phyloP scores from a whole-genome alignment of 2,888 invertebrate genomes.

The Ophraella communa region DNA sequence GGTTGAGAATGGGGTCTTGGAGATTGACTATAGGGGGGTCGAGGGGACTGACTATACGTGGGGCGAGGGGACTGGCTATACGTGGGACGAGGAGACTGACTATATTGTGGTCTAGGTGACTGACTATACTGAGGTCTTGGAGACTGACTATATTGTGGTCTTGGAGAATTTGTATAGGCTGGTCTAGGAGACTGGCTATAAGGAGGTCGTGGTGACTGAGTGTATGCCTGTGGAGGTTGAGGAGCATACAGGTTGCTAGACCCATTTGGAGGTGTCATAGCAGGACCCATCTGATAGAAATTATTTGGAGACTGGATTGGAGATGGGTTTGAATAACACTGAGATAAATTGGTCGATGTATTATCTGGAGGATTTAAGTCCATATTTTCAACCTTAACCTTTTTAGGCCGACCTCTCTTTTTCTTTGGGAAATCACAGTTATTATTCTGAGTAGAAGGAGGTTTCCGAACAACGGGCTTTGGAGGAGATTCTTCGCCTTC shows the following conservation, averaged over 20 bases:
- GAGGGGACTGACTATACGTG: conserved; percentile 51
- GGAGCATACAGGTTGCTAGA: conserved; percentile 55
- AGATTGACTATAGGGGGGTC: conserved; percentile 51
- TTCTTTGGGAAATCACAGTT: conserved; percentile 78
- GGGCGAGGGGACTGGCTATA: conserved; percentile 56
- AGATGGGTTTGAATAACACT: conserved; percentile 62
- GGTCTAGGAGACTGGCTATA: conserved; percentile 53
- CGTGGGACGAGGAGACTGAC: conserved; percentile 50
- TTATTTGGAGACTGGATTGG: conserved; percentile 63
- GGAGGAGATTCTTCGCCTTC: conserved; percentile 70
- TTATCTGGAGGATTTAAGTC: conserved; percentile 59
- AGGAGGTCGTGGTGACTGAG: conserved; percentile 52
- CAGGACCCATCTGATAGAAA: conserved; percentile 59
- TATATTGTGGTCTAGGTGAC: conserved; percentile 60
- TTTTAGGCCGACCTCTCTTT: conserved; percentile 87
- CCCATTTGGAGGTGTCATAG: conserved; percentile 57
- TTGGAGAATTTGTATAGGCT: conserved; percentile 50
- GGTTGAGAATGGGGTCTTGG: conserved; percentile 63
- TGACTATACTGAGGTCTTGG: conserved; percentile 53
- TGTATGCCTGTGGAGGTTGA: conserved; percentile 50
- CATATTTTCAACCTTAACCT: conserved; percentile 74
- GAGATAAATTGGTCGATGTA: conserved; percentile 59
- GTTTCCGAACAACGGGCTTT: conserved; percentile 62
- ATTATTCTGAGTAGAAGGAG: conserved; percentile 53
- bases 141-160: conserved; percentile 49